These are phyloP conservation scores for Endomychus coccineus DNA, from an alignment of 2,888 invertebrate genomes.

Conservation along the genomic window DNA sequence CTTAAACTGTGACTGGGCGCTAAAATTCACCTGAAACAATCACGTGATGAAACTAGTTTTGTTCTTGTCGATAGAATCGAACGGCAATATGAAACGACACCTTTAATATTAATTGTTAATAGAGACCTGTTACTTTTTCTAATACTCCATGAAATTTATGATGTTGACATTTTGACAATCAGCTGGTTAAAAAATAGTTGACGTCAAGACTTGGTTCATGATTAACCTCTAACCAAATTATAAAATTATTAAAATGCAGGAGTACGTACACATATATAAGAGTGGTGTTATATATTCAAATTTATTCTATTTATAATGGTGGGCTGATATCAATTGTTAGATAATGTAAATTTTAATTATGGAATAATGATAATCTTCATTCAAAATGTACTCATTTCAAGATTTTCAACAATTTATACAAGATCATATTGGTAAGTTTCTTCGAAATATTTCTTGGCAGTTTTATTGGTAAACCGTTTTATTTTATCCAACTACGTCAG, in stretches of 20 bases:
- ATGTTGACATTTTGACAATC: neutral
- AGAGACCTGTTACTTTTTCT: no score
- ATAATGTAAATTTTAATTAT: neutral
- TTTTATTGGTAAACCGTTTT: neutral
- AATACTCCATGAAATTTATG: no score
- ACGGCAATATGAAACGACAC: no score
- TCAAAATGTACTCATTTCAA: neutral
- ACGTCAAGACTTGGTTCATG: no score
- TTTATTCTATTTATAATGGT: neutral
- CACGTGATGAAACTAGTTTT: no score
- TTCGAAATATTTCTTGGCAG: neutral
- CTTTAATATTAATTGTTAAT: no score
- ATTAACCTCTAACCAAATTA: no score
- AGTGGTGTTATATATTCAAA: neutral
- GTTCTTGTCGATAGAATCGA: no score
- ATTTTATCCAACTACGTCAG: no score
- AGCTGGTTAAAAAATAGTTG: no score
- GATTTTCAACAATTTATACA: slow-evolving; percentile 7
- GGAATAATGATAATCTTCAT: neutral
- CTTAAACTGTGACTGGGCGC: no score
- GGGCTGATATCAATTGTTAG: neutral
- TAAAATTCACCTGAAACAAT: no score
- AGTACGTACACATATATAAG: neutral
- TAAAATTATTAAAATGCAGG: neutral
- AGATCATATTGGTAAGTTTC: slow-evolving; percentile 16